These are phyloP conservation scores for Drosophila setosimentum DNA, from an alignment of 2,888 invertebrate genomes.

Conservation along the genomic window DNA sequence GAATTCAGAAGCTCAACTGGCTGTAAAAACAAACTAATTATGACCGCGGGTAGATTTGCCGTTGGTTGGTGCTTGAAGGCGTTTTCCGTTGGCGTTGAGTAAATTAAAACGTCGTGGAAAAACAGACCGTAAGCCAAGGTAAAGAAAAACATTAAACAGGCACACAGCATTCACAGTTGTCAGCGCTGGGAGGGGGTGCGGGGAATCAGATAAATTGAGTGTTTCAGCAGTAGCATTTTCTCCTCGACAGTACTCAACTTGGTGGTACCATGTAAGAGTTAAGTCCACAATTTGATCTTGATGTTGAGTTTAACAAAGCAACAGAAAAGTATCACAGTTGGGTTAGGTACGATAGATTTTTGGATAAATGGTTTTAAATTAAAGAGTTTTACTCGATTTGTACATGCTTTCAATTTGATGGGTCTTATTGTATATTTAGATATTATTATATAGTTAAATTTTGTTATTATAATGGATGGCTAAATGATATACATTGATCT, in stretches of 20 bases:
- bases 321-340: not conserved
- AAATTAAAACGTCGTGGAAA: slow-evolving; percentile 68
- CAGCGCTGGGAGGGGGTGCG: not conserved
- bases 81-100: slow-evolving; percentile 47
- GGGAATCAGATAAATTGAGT: slow-evolving; percentile 29
- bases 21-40: slow-evolving; percentile 79
- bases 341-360: not conserved
- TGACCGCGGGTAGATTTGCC: slow-evolving; percentile 65
- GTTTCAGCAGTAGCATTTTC: slow-evolving; percentile 10
- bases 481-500: not conserved
- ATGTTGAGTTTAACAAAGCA: too few relatives aligned
- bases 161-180: slow-evolving; percentile 18
- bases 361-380: not conserved
- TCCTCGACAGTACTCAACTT: not conserved
- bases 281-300: not conserved
- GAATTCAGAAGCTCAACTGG: slow-evolving; percentile 71
- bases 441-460: not conserved
- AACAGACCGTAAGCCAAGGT: slow-evolving; percentile 54
- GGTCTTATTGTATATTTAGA: not conserved
- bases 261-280: not conserved
- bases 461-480: not conserved
- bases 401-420: not conserved
- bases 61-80: slow-evolving; percentile 11
- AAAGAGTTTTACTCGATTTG: not conserved
- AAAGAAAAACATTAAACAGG: slow-evolving; percentile 25